phyloP scores from a whole-genome alignment of 2,113 vertebrate species.

The Lontra canadensis region DNA sequence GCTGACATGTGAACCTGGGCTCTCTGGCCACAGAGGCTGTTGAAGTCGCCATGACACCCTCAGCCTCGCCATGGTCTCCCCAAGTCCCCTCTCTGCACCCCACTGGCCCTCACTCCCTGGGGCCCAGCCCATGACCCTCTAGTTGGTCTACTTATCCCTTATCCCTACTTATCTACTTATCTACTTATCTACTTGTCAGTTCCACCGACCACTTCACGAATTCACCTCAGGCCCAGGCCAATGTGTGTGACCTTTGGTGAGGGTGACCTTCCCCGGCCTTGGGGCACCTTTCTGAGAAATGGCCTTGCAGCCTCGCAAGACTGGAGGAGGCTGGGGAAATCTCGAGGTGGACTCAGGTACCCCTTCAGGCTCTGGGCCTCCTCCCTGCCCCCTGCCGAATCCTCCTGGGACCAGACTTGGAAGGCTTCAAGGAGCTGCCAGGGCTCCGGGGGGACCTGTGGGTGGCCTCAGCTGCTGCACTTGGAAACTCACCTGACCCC shows the following conservation, averaged over 20 bases:
- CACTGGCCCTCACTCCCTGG: not conserved
- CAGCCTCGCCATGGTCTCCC: no score
- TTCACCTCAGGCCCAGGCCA: not conserved
- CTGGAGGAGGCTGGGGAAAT: not conserved
- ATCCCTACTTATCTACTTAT: no score
- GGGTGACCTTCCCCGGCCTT: not conserved
- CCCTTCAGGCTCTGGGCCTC: not conserved
- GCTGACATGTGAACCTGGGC: not conserved
- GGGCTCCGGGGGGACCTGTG: not conserved
- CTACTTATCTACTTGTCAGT: no score
- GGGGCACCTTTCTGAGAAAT: not conserved
- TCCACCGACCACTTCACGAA: not conserved
- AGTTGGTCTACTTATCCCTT: no score
- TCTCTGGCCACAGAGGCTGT: not conserved
- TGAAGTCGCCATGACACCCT: not conserved
- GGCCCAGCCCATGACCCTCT: not conserved
- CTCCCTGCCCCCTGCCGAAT: rapidly evolving
- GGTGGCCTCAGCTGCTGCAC: not conserved
- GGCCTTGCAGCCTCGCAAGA: not conserved
- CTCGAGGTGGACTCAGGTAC: no score
- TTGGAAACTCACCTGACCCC: not conserved
- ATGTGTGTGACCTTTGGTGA: not conserved
- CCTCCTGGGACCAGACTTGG: not conserved
- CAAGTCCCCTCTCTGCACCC: not conserved
- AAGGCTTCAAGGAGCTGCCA: not conserved